These are phyloP conservation scores for Dasyornis broadbenti DNA, from an alignment of 2,113 vertebrate species.

Conservation along the genomic window DNA sequence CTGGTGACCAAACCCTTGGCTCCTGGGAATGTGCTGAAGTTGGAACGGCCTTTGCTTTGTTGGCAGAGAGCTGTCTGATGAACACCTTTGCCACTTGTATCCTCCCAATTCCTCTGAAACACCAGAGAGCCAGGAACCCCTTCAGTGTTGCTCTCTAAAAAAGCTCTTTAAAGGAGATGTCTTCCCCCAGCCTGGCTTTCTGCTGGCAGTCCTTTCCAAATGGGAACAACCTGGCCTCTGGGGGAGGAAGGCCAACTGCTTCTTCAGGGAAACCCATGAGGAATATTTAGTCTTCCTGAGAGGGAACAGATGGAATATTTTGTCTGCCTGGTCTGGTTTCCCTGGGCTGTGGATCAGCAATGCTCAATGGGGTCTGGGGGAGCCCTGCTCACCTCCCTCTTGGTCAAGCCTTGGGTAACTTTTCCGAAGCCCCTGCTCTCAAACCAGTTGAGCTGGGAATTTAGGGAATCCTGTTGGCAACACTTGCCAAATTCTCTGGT, in stretches of 20 bases:
- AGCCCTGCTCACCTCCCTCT: too few species aligned
- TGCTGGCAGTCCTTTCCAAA: background rate
- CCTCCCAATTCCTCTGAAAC: background rate
- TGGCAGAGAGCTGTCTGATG: background rate
- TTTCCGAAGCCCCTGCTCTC: background rate
- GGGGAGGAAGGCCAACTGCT: background rate
- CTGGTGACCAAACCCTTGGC: background rate
- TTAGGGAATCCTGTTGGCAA: background rate
- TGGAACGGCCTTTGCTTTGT: background rate
- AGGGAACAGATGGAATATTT: background rate
- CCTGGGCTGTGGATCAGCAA: background rate
- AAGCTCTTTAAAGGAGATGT: background rate
- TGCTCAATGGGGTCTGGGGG: background rate
- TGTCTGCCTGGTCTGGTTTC: background rate
- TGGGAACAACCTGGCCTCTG: background rate
- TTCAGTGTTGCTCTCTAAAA: background rate
- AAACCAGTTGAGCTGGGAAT: background rate
- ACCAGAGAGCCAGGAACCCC: too few species aligned
- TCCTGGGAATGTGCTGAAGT: background rate
- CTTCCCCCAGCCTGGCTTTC: background rate
- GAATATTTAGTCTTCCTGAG: background rate
- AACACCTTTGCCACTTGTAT: background rate
- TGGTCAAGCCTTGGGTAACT: too few species aligned
- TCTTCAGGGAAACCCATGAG: rapidly evolving
- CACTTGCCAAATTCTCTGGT: background rate